Percentiles rank a stretch among this genome's conserved stretches.
These are phyloP conservation scores for Erythrolamprus reginae DNA, from an alignment of 2,113 vertebrate genomes.

Conservation along the genomic window DNA sequence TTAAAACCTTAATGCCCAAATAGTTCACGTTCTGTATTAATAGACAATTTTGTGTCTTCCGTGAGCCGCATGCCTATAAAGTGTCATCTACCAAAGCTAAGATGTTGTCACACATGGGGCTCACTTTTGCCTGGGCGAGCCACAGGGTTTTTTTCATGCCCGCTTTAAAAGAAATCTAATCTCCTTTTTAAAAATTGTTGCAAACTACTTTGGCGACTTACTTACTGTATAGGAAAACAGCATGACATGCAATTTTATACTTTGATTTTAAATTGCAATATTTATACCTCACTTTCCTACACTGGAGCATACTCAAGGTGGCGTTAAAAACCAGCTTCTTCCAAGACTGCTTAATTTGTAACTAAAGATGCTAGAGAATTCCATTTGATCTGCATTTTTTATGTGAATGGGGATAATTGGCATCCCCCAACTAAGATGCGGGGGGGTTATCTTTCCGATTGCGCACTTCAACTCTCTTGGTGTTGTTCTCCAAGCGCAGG, in stretches of 20 bases:
- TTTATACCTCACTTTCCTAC: not conserved
- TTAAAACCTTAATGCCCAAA: not conserved
- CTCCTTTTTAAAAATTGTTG: not conserved
- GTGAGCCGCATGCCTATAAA: not conserved
- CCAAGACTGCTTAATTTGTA: not conserved
- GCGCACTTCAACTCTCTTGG: not conserved
- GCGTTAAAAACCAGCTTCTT: not conserved
- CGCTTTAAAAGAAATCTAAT: not conserved
- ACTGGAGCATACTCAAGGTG: not conserved
- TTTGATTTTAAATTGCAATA: not conserved
- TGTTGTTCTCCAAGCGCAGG: not conserved
- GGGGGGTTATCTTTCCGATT: not conserved
- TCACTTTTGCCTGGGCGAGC: not conserved
- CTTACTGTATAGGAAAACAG: not conserved
- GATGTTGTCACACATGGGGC: not conserved
- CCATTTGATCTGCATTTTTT: not conserved
- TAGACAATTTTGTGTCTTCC: not conserved
- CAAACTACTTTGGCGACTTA: not conserved
- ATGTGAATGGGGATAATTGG: not conserved
- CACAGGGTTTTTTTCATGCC: not conserved
- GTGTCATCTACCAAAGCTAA: not conserved
- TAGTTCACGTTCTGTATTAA: not conserved
- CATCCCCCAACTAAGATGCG: not conserved
- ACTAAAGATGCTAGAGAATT: not conserved
- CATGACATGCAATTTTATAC: not conserved